A percentile compares a stretch with the other conserved stretches of the same genome.
Evolutionary conservation across 2,888 invertebrate genomes (phyloP).

Genomic region (Phortica magna): DNA sequence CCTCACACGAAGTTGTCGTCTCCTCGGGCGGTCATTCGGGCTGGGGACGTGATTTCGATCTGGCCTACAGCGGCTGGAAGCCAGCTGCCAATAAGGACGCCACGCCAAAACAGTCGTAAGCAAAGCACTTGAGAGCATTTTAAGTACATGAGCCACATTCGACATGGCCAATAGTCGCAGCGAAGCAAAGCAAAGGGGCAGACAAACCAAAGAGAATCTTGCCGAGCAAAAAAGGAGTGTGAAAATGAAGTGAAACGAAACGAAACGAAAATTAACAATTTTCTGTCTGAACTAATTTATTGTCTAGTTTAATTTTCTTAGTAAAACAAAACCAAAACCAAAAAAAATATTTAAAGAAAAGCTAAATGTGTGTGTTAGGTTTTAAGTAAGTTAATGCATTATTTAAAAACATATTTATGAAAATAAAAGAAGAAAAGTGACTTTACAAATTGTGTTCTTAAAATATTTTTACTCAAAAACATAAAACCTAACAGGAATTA

Average conservation of each 20-base stretch:
- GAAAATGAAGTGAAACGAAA: constrained; percentile 35
- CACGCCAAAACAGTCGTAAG: constrained; percentile 65
- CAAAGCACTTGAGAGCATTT: neutral
- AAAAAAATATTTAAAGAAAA: constrained; percentile 43
- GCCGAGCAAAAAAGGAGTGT: constrained; percentile 47
- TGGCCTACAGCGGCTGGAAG: constrained; percentile 81
- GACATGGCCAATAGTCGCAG: constrained; percentile 44
- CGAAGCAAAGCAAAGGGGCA: constrained; percentile 17
- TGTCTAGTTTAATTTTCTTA: constrained; percentile 60
- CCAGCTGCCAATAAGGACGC: constrained; percentile 70
- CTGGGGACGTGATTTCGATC: constrained; percentile 84
- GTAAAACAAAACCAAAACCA: constrained; percentile 41
- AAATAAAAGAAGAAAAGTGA: neutral
- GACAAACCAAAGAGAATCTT: constrained; percentile 64
- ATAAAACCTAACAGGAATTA: neutral
- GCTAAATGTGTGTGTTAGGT: constrained; percentile 71
- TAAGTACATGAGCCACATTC: constrained; percentile 44
- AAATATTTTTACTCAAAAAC: neutral
- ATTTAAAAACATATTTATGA: constrained; percentile 5
- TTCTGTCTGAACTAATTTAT: constrained; percentile 57
- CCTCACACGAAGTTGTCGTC: constrained; percentile 86
- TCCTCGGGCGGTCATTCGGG: constrained; percentile 84
- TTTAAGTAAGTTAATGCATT: constrained; percentile 57
- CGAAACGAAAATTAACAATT: neutral
- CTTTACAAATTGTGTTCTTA: neutral